Evolutionary conservation across 2,888 invertebrate genomes (phyloP).

Genomic region (Drosophila koepferae): DNA sequence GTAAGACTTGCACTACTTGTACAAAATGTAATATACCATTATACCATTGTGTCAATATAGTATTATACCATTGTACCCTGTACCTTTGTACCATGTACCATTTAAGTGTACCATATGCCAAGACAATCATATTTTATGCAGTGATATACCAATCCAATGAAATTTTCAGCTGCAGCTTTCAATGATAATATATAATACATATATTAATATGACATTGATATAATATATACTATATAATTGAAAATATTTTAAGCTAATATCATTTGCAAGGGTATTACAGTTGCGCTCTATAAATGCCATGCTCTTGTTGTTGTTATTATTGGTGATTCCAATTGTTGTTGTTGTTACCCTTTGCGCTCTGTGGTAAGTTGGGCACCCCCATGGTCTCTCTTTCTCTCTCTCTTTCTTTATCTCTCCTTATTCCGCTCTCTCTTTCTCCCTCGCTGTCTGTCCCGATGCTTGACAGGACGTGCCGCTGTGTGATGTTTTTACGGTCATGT

Average conservation of each 20-base stretch:
- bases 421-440: slow-evolving; percentile 14
- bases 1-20: too few species aligned
- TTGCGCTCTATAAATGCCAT: too few species aligned
- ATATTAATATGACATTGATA: neutral
- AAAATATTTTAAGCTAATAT: neutral
- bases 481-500: slow-evolving; percentile 76
- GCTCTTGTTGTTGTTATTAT: slow-evolving; percentile 33
- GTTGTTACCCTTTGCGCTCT: slow-evolving; percentile 49
- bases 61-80: too few species aligned
- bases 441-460: slow-evolving; percentile 25
- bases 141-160: neutral
- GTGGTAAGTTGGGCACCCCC: slow-evolving; percentile 59
- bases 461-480: slow-evolving; percentile 60
- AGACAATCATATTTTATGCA: too few species aligned
- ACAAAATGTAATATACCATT: too few species aligned
- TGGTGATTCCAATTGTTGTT: slow-evolving; percentile 43
- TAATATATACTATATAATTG: neutral
- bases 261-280: neutral
- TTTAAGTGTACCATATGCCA: too few species aligned
- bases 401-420: neutral
- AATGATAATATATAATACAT: neutral
- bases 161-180: neutral
- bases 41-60: too few species aligned
- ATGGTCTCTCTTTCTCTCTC: slow-evolving; percentile 44
- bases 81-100: too few species aligned